Percentiles rank a stretch among this genome's conserved stretches.
phyloP scores from a whole-genome alignment of 2,113 vertebrate genomes.

The Zosterops pallidus region DNA sequence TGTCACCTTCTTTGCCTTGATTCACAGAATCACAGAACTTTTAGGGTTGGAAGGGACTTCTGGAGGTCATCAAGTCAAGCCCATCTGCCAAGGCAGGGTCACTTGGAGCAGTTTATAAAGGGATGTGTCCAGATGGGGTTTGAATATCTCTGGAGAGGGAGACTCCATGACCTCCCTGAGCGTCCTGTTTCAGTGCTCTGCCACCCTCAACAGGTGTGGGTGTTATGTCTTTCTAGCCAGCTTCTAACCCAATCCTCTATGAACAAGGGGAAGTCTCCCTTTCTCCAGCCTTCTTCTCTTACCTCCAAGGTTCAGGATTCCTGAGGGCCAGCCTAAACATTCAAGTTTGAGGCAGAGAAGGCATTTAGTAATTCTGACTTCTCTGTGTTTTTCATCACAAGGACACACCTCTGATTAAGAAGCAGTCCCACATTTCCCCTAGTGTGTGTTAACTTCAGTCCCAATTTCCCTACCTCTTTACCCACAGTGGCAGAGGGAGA shows the following conservation, averaged over 20 bases:
- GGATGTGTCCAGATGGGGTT: not conserved
- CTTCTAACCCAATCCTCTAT: not conserved
- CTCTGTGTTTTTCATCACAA: not conserved
- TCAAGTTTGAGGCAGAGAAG: not conserved
- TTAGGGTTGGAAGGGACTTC: not conserved
- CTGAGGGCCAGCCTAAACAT: not conserved
- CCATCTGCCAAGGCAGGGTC: not conserved
- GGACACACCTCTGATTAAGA: not conserved
- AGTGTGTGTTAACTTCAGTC: not conserved
- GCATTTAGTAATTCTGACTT: not conserved
- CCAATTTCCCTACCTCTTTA: not conserved
- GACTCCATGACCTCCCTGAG: not conserved
- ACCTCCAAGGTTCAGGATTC: not conserved
- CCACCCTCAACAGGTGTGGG: not conserved
- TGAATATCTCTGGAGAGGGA: not conserved
- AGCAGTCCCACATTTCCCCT: not conserved
- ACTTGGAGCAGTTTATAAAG: not conserved
- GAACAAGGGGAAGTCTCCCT: too few species aligned
- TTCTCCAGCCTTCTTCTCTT: not conserved
- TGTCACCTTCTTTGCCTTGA: not conserved
- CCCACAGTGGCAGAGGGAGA: rapidly evolving
- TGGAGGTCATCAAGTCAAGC: not conserved
- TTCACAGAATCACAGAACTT: not conserved
- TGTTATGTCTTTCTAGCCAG: not conserved
- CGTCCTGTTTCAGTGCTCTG: not conserved